phyloP scores from a whole-genome alignment of 2,888 invertebrate genomes.

The Listrodromus nycthemerus region DNA sequence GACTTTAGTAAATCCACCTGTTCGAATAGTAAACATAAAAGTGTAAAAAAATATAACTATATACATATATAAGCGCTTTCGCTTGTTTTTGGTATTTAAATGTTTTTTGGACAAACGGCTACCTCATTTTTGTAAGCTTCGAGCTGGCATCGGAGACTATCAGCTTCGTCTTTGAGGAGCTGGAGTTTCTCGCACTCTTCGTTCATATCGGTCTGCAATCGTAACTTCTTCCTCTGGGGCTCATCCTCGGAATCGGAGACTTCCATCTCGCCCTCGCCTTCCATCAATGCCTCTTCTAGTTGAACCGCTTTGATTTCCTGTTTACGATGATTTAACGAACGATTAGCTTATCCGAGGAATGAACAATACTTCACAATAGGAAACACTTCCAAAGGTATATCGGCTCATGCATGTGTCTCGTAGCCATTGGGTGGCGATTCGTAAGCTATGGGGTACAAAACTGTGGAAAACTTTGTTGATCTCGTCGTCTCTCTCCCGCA shows the following conservation, averaged over 20 bases:
- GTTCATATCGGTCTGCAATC: conserved; percentile 74
- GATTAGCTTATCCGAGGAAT: conserved; percentile 37
- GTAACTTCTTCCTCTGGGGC: conserved; percentile 81
- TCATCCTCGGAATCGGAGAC: conserved; percentile 92
- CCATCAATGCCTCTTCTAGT: conserved; percentile 87
- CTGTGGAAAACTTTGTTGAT: conserved; percentile 4
- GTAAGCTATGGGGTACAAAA: conserved; percentile 46
- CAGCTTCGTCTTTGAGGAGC: conserved; percentile 92
- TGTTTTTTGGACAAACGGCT: not conserved
- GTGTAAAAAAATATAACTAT: not conserved
- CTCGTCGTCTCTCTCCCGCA: conserved; percentile 25
- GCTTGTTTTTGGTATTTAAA: not conserved
- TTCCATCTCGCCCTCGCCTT: conserved; percentile 94
- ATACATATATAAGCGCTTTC: not conserved
- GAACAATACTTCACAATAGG: conserved; percentile 27
- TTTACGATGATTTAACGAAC: conserved; percentile 47
- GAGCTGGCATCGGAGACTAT: conserved; percentile 94
- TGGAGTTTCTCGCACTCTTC: conserved; percentile 80
- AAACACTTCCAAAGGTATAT: conserved; percentile 50
- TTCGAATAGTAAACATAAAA: conserved; percentile 1
- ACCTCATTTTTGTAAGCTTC: conserved; percentile 97
- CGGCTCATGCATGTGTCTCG: conserved; percentile 49
- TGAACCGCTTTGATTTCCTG: conserved; percentile 90
- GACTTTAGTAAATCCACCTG: conserved; percentile 92
- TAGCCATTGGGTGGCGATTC: conserved; percentile 21